Evolutionary conservation across 2,113 vertebrate species (phyloP).

Genomic region (Sinocyclocheilus grahami): DNA sequence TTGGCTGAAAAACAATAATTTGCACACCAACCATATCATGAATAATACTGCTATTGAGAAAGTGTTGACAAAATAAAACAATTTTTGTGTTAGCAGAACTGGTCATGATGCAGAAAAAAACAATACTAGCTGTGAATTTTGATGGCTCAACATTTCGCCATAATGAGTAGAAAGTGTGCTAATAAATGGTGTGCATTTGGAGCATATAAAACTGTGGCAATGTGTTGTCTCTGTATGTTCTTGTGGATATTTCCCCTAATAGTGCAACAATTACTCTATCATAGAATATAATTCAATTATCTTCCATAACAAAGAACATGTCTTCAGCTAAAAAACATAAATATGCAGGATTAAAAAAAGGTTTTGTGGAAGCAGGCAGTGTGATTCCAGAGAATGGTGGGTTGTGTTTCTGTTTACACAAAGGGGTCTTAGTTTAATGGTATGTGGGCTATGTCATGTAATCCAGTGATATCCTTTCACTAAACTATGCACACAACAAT

Average conservation of each 20-base stretch:
- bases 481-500: slow-evolving; percentile 77
- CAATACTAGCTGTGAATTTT: slow-evolving; percentile 39
- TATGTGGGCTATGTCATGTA: slow-evolving; percentile 73
- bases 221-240: slow-evolving; percentile 41
- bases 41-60: slow-evolving; percentile 1
- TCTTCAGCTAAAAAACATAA: slow-evolving; percentile 58
- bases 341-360: slow-evolving; percentile 60
- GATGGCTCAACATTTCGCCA: slow-evolving; percentile 29
- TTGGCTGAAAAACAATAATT: slow-evolving; percentile 8
- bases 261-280: slow-evolving; percentile 59
- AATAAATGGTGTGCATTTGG: slow-evolving; percentile 44
- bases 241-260: slow-evolving; percentile 8
- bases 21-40: not conserved
- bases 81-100: slow-evolving; percentile 24
- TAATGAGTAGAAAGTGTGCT: slow-evolving; percentile 41
- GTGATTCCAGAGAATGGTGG: slow-evolving; percentile 64
- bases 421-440: slow-evolving; percentile 71
- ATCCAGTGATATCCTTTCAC: slow-evolving; percentile 75
- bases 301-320: slow-evolving; percentile 70
- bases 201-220: not conserved
- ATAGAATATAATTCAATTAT: slow-evolving; percentile 63
- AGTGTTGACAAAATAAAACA: slow-evolving; percentile 20
- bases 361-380: slow-evolving; percentile 62
- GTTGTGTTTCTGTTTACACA: slow-evolving; percentile 71
- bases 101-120: slow-evolving; percentile 21